These are phyloP conservation scores for Chloroceryle amazona DNA, from an alignment of 2,797 vertebrate species.

Conservation along the genomic window DNA sequence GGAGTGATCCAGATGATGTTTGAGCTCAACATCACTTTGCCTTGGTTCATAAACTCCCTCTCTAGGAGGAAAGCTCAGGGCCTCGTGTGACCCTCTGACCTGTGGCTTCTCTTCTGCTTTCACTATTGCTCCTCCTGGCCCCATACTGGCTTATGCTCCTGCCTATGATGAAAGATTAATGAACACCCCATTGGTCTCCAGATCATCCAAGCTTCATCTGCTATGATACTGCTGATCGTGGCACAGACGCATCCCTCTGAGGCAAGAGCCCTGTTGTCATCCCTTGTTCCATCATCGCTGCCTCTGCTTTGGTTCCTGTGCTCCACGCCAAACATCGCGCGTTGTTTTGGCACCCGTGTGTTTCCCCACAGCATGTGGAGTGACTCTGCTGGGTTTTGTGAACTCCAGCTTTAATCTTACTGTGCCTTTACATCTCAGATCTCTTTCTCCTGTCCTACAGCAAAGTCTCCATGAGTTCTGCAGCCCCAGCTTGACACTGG, in stretches of 20 bases:
- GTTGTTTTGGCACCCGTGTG: no score
- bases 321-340: no score
- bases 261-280: no score
- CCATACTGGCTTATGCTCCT: background rate
- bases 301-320: no score
- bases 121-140: background rate
- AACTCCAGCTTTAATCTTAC: no score
- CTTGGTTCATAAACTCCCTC: background rate
- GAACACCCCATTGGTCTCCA: background rate
- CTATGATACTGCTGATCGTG: background rate
- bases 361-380: no score
- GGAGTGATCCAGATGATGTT: background rate
- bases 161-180: background rate
- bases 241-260: no score
- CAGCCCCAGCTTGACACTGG: background rate
- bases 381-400: no score
- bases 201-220: background rate
- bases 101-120: background rate
- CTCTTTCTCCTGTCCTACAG: background rate
- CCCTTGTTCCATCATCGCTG: no score
- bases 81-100: background rate
- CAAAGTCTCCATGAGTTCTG: background rate
- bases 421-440: background rate
- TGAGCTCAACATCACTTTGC: background rate
- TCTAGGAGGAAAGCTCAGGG: background rate